Evolutionary conservation across 2,888 invertebrate species (phyloP), one percentile per base, ranked within the genome.

Genomic region (Coecobrya sp.): DNA sequence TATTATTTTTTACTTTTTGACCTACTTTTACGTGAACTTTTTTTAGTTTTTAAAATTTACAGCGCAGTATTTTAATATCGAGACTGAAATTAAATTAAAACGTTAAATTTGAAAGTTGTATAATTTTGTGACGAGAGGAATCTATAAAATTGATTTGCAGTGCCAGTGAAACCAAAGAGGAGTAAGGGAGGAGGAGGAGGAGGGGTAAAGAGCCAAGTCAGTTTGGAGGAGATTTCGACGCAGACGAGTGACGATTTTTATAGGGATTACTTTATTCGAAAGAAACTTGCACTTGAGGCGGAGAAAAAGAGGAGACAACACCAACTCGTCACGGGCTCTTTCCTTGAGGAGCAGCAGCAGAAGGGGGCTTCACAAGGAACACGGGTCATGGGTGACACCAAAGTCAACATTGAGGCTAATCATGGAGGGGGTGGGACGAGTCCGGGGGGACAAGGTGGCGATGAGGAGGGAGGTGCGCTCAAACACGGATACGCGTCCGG

Each of bases 221-320:
- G n/a, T n/a, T n/a, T n/a, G n/a, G n/a, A n/a, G n/a, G 59, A 62
- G 59, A 30, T 30, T 4, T 25, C 27, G 4, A 89, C 89, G 5
- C 89, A 89, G 68, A 81, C 89, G n/a, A 81, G 52, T 19, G 81
- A 89, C 81, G 89, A 89, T 65, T 81, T 89, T 52, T 89, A 89
- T 68, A 65, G 79, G 22, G 27, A 89, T 36, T 89, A 81, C 42
- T 89, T 81, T 7, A 36, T 36, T 36, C 36, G 36, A 2, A 36
- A 25, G 1, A 81, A 73, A 52, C 11, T 49, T 1, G 81, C 52
- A 16, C 22, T 62, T 36, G 25, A 82, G 49, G 36, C 11, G 62
- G 27, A 45, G 22, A 49, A 76, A 19, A 13, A n/a, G 55, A 49
- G 22, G 30, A 19, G 79, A 3, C 45, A 49, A 8, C 45, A 22